phyloP scores from a whole-genome alignment of 2,113 vertebrate genomes.

The Trachemys scripta region DNA sequence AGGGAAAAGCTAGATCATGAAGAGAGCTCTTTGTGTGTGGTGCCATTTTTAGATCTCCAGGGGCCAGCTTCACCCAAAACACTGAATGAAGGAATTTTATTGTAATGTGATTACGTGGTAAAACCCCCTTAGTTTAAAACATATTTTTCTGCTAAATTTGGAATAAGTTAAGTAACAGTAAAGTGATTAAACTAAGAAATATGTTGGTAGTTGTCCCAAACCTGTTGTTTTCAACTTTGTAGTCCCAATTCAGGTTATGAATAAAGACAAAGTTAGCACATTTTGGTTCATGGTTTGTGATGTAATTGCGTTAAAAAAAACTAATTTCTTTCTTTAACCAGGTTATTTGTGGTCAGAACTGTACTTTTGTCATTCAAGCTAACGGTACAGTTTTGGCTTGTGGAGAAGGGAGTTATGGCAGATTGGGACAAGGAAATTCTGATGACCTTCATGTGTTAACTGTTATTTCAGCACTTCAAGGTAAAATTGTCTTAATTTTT shows the following conservation, averaged over 20 bases:
- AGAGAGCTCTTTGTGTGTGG: not conserved
- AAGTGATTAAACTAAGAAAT: not conserved
- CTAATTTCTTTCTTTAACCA: slow-evolving; percentile 47
- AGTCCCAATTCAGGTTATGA: not conserved
- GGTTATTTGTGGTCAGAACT: slow-evolving; percentile 89
- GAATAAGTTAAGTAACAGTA: not conserved
- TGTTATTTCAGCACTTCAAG: slow-evolving; percentile 88
- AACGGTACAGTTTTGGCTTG: slow-evolving; percentile 88
- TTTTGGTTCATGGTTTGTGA: fast-evolving
- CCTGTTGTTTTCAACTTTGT: not conserved
- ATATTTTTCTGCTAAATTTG: not conserved
- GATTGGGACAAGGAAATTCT: slow-evolving; percentile 88
- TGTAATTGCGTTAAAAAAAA: not conserved
- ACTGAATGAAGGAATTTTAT: not conserved
- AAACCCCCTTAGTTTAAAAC: not conserved
- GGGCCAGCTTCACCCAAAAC: not conserved
- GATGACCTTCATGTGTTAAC: slow-evolving; percentile 88
- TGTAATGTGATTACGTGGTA: not conserved
- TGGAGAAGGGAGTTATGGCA: slow-evolving; percentile 88
- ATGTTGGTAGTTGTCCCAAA: not conserved
- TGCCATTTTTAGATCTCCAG: not conserved
- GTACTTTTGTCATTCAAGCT: slow-evolving; percentile 88
- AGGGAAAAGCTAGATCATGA: not conserved
- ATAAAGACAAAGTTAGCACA: not conserved
- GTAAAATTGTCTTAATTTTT: slow-evolving; percentile 60